Evolutionary conservation across 2,797 vertebrate genomes (phyloP).

Genomic region (Paguma larvata): DNA sequence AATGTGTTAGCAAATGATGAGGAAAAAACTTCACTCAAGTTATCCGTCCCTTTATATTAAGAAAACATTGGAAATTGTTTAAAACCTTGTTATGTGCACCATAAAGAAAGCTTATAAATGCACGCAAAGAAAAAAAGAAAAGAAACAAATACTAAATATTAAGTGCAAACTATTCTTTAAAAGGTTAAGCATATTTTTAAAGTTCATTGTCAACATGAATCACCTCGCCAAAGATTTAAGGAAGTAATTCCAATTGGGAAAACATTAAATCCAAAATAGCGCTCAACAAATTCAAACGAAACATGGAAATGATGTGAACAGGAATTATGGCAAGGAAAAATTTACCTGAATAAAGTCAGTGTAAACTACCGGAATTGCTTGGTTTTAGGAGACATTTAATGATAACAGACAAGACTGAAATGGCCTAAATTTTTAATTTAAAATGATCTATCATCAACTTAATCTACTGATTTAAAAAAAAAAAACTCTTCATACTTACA

Average conservation of each 20-base stretch:
- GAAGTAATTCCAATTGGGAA: slow-evolving; percentile 17
- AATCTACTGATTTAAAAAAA: neutral
- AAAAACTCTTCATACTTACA: neutral
- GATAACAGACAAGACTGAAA: neutral
- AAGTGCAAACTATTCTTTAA: slow-evolving; percentile 55
- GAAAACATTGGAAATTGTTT: slow-evolving; percentile 43
- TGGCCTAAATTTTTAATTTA: neutral
- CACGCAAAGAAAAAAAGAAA: neutral
- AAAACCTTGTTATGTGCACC: neutral
- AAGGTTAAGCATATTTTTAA: slow-evolving; percentile 26
- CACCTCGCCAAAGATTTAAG: neutral
- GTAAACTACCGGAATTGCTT: neutral
- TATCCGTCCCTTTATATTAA: slow-evolving; percentile 28
- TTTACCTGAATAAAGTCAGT: slow-evolving; percentile 3
- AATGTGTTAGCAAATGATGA: neutral
- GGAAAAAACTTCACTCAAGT: neutral
- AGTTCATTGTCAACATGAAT: neutral
- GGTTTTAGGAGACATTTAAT: neutral
- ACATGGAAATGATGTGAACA: neutral
- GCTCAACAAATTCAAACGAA: slow-evolving; percentile 50
- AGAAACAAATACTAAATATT: neutral
- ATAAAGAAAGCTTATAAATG: slow-evolving; percentile 32
- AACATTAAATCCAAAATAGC: slow-evolving; percentile 22
- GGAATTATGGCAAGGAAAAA: slow-evolving; percentile 4
- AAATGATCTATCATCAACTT: neutral